Conservation (phyloP, 2,888 invertebrate species). For the Pristionchus japonicus region DNA sequence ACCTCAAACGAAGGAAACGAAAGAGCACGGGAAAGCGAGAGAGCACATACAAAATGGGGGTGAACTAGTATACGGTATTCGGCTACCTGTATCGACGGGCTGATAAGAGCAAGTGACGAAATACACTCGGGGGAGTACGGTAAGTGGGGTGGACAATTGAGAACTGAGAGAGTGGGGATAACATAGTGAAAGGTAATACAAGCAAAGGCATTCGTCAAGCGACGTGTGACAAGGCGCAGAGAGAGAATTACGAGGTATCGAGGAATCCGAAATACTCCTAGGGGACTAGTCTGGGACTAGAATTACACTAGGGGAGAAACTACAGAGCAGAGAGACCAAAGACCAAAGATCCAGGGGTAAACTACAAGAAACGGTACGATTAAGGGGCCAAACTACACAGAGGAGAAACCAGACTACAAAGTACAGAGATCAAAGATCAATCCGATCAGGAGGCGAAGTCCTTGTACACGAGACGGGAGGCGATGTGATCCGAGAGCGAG, state of each 20-base stretch:
- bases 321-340: background rate
- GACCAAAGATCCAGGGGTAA: conserved; percentile 46
- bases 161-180: background rate
- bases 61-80: background rate
- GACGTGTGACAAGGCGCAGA: background rate
- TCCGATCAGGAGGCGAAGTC: conserved; percentile 65
- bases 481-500: conserved; percentile 66
- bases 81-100: conserved; percentile 16
- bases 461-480: conserved; percentile 69
- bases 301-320: background rate
- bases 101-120: conserved; percentile 35
- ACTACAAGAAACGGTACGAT: too few relatives aligned
- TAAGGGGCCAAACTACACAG: too few relatives aligned
- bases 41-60: background rate
- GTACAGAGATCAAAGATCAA: conserved; percentile 48
- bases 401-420: background rate
- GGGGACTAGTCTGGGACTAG: background rate
- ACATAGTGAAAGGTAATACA: background rate
- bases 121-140: background rate
- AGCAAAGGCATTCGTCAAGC: background rate
- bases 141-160: background rate
- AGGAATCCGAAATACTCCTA: conserved; percentile 1
- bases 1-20: background rate
- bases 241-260: background rate
- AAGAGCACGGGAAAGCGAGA: background rate